Evolutionary conservation across 2,113 vertebrate genomes (phyloP).

Genomic region (Plotosus lineatus): DNA sequence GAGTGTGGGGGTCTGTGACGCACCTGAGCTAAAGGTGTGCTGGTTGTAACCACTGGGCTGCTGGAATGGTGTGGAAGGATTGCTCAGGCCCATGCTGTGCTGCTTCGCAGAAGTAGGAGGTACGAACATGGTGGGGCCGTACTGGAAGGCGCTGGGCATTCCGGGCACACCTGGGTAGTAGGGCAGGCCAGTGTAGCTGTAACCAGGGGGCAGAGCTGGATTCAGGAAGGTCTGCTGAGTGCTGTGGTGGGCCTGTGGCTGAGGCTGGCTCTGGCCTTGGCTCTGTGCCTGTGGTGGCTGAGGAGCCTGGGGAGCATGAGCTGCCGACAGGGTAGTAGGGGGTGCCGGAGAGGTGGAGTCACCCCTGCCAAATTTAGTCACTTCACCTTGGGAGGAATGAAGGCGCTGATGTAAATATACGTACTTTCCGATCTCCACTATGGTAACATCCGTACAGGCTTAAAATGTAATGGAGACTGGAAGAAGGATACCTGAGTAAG

Average conservation of each 20-base stretch:
- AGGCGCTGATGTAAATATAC: background rate
- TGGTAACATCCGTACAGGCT: background rate
- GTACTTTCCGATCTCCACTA: background rate
- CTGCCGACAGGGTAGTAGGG: constrained; percentile 82
- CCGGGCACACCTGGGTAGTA: constrained; percentile 95
- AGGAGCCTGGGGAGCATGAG: constrained; percentile 47
- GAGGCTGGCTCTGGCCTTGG: constrained; percentile 88
- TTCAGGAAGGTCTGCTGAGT: constrained; percentile 95
- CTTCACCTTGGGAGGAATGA: constrained; percentile 74
- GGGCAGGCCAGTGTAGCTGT: constrained; percentile 97
- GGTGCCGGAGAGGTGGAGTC: constrained; percentile 94
- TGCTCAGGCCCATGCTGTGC: constrained; percentile 84
- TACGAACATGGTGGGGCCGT: constrained; percentile 94
- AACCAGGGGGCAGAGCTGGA: constrained; percentile 91
- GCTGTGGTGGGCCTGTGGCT: constrained; percentile 92
- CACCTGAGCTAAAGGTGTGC: constrained; percentile 89
- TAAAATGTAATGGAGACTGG: background rate
- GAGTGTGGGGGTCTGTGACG: no score
- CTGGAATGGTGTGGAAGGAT: constrained; percentile 85
- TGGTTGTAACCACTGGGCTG: constrained; percentile 87
- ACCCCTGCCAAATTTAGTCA: constrained; percentile 92
- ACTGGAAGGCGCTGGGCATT: constrained; percentile 96
- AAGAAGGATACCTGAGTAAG: constrained; percentile 86
- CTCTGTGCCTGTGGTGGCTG: constrained; percentile 86
- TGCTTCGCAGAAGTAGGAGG: constrained; percentile 92